These are phyloP conservation scores for Gnathonemus longibarbis DNA, from an alignment of 2,113 vertebrate species.

Conservation along the genomic window DNA sequence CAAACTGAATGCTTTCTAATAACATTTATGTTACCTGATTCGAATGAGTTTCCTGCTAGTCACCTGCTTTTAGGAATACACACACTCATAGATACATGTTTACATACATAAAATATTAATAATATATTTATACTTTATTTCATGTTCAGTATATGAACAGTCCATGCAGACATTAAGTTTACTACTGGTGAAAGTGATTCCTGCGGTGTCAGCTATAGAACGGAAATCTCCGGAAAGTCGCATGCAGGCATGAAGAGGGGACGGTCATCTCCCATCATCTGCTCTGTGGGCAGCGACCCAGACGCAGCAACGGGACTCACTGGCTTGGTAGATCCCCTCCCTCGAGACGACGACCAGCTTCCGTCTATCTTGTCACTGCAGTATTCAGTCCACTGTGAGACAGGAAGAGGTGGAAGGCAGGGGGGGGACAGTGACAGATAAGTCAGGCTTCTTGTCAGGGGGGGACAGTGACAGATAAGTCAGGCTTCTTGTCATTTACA, in stretches of 20 bases:
- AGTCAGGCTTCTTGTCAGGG: neutral
- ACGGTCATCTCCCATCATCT: too few species aligned
- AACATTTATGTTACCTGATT: neutral
- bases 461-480: neutral
- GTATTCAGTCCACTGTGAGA: conserved; percentile 82
- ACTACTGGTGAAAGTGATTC: neutral
- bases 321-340: conserved; percentile 64
- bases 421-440: neutral
- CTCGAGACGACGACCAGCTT: conserved; percentile 77
- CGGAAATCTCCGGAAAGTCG: neutral
- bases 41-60: neutral
- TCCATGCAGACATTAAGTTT: neutral
- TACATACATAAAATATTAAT: neutral
- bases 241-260: neutral
- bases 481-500: neutral
- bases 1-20: neutral
- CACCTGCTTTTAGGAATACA: neutral
- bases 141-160: neutral
- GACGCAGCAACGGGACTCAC: conserved; percentile 51
- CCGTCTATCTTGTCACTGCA: conserved; percentile 76
- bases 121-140: neutral
- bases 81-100: neutral
- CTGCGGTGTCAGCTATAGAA: neutral
- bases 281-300: neutral
- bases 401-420: conserved; percentile 26